Conservation (phyloP, 2,888 invertebrate species). For the Amiota communis region DNA sequence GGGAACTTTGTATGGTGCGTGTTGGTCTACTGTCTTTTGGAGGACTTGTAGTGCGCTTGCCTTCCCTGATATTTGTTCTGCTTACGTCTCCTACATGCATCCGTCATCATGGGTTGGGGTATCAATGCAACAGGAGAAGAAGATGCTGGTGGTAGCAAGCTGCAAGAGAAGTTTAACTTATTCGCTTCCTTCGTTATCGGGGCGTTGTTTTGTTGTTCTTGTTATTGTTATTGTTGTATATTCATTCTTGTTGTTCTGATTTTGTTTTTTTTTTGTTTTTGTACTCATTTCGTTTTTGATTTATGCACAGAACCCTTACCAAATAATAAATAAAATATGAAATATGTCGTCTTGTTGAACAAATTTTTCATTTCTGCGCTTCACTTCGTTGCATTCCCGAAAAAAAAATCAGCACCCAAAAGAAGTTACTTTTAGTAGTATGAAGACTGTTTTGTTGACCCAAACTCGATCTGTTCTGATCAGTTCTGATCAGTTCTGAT, state of each 20-base stretch:
- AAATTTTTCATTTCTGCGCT: slow-evolving; percentile 32
- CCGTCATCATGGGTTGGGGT: no score
- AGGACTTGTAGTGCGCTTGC: slow-evolving; percentile 36
- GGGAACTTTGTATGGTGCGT: slow-evolving; percentile 54
- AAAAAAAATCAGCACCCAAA: slow-evolving; percentile 16
- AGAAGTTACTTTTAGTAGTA: neutral
- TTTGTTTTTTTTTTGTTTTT: slow-evolving; percentile 52
- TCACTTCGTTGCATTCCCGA: neutral
- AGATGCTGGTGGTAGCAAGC: slow-evolving; percentile 56
- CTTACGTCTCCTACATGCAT: slow-evolving; percentile 33
- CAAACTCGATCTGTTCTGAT: neutral
- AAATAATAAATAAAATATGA: slow-evolving; percentile 70
- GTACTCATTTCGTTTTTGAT: slow-evolving; percentile 68
- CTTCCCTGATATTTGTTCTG: slow-evolving; percentile 38
- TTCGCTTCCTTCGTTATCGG: slow-evolving; percentile 24
- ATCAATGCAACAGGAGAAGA: slow-evolving; percentile 44
- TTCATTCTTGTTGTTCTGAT: slow-evolving; percentile 32
- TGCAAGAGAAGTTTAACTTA: slow-evolving; percentile 9
- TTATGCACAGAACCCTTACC: slow-evolving; percentile 67
- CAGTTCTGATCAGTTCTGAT: no score
- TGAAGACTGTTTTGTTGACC: neutral
- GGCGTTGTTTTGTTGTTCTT: slow-evolving; percentile 4
- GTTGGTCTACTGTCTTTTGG: slow-evolving; percentile 17
- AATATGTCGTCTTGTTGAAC: slow-evolving; percentile 57
- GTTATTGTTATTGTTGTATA: neutral